Base-by-base conservation (phyloP, 2,888 invertebrate species). In the Drosophila planitibia region DNA sequence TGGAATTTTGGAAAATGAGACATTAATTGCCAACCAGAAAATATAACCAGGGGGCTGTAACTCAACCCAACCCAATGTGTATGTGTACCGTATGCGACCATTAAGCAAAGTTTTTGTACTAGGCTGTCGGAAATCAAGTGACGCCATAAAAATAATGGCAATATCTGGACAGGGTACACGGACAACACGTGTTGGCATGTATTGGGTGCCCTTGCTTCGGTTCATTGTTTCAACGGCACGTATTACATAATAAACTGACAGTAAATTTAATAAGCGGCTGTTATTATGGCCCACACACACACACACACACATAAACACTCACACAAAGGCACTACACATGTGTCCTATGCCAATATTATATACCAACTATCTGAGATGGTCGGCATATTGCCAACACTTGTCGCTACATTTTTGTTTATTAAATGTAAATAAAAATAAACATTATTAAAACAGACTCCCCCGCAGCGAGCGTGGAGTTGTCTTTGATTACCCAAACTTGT, bases 381-480 rank as follows among this genome's bases (percentile, higher is more conserved):
- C 81, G 82, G 73, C 88, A 88, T 83, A 85, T 85, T 85, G 73
- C 72, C 71, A 82, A 74, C 89, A 85, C 82, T 88, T 85, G 85
- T 77, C 80, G 73, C 82, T 58, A 71, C 75, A 80, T 74, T 87
- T 80, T 79, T 82, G 85, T 89, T 85, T 89, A 85, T 89, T 85
- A 89, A 85, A 85, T 85, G 86, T 82, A 81, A 86, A 89, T 85
- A 85, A 85, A 85, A 82, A 85, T 89, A 89, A 89, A 84, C 86
- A 85, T 85, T 85, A 85, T 89, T 85, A 85, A 85, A 89, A 83
- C 77, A 68, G 73, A 81, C 64, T 70, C 73, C 83, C 68, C 55
- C 64, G 68, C 55, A 41, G 62, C 68, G 44, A 49, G 37, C 52
- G 55, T 55, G 55, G 53, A 44, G 53, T 60, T 37, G 66, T 60